Conservation (phyloP, 2,888 invertebrate genomes). For the Drosophila prostipennis region DNA sequence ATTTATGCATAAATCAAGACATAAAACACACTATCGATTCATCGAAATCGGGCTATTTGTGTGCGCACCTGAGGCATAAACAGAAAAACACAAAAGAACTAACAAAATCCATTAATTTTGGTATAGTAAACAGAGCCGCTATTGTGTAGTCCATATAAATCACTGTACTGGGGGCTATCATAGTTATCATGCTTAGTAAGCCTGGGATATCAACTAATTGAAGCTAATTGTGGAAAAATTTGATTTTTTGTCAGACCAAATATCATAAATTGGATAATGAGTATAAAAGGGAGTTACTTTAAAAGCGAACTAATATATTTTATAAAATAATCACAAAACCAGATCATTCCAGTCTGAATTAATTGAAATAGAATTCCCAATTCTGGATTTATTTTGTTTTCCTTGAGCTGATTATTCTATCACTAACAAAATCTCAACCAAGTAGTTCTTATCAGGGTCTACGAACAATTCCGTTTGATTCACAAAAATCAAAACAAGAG, state of each 20-base stretch:
- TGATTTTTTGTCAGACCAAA: slow-evolving; percentile 2
- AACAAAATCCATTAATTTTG: slow-evolving; percentile 66
- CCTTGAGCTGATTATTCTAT: slow-evolving; percentile 6
- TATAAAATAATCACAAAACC: neutral
- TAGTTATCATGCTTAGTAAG: too few species aligned
- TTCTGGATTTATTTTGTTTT: neutral
- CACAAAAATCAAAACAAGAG: slow-evolving; percentile 18
- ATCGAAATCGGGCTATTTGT: slow-evolving; percentile 6
- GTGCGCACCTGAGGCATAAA: slow-evolving; percentile 30
- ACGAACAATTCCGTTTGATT: slow-evolving; percentile 13
- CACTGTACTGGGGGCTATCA: neutral
- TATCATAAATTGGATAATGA: neutral
- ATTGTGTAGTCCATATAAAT: slow-evolving; percentile 18
- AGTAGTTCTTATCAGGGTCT: slow-evolving; percentile 20
- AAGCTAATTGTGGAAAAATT: slow-evolving; percentile 25
- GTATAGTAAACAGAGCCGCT: slow-evolving; percentile 50
- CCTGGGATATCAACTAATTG: slow-evolving; percentile 38
- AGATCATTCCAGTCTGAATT: neutral
- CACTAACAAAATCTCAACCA: neutral
- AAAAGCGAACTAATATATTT: neutral
- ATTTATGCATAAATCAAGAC: slow-evolving; percentile 14
- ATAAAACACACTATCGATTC: slow-evolving; percentile 54
- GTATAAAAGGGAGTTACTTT: neutral
- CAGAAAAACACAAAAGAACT: slow-evolving; percentile 32
- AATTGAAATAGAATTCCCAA: too few species aligned